Percentiles rank a stretch among this genome's conserved stretches.
Evolutionary conservation across 2,888 invertebrate species (phyloP).

Genomic region (Artemia sinica): DNA sequence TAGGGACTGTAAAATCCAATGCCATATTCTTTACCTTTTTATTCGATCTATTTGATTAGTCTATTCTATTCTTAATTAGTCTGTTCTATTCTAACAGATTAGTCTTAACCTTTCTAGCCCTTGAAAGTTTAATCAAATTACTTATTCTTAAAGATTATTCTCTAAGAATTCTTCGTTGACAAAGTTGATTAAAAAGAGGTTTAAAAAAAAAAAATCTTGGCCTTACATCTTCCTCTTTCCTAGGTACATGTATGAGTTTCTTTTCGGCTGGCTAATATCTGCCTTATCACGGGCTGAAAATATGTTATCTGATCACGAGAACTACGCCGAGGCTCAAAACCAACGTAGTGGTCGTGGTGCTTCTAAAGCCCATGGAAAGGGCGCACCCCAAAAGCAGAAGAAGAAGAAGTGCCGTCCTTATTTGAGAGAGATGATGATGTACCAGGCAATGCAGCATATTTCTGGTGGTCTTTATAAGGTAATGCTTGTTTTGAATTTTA

Average conservation of each 20-base stretch:
- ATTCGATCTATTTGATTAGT: too few species aligned
- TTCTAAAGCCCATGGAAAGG: conserved; percentile 34
- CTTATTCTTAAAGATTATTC: too few species aligned
- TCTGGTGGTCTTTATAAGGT: conserved; percentile 90
- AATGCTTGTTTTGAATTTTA: conserved; percentile 21
- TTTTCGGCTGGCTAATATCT: conserved; percentile 83
- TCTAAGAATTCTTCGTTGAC: too few species aligned
- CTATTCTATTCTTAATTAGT: too few species aligned
- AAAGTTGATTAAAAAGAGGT: too few species aligned
- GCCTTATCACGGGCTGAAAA: conserved; percentile 75
- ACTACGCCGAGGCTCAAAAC: conserved; percentile 35
- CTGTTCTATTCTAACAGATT: too few species aligned
- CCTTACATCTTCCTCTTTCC: too few species aligned
- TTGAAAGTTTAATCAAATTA: too few species aligned
- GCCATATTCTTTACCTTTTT: too few species aligned
- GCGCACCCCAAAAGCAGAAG: conserved; percentile 34
- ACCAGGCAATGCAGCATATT: conserved; percentile 80
- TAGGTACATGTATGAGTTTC: conserved; percentile 79
- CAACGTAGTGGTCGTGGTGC: conserved; percentile 22
- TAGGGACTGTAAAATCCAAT: too few species aligned
- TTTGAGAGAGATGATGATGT: conserved; percentile 63
- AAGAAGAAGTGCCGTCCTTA: conserved; percentile 57
- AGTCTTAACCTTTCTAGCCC: too few species aligned
- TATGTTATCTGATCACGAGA: conserved; percentile 57
- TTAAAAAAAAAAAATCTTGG: too few species aligned